Conservation (phyloP, 2,113 vertebrate species). For the Sinocyclocheilus rhinocerous region DNA sequence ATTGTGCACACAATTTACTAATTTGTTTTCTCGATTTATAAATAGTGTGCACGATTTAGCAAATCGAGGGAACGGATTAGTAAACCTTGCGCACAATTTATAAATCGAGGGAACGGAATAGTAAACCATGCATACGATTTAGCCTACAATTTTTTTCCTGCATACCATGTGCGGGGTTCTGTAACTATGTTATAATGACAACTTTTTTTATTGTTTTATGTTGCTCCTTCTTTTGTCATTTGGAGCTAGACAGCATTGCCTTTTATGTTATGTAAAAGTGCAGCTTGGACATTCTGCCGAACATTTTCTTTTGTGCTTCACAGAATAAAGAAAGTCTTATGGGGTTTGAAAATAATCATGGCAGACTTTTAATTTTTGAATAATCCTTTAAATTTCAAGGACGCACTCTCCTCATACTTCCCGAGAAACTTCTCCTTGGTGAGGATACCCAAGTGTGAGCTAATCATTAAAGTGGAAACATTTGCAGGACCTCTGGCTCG, state of each 20-base stretch:
- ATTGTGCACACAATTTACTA: too few species aligned
- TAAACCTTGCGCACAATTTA: too few species aligned
- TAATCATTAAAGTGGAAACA: conserved; percentile 70
- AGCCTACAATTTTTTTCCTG: too few species aligned
- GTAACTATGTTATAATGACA: not conserved
- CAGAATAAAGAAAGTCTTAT: not conserved
- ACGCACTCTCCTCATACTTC: not conserved
- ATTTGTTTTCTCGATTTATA: too few species aligned
- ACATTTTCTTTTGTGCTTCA: not conserved
- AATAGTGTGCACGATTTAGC: too few species aligned
- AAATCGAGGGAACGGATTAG: too few species aligned
- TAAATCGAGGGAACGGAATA: too few species aligned
- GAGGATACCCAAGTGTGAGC: conserved; percentile 33
- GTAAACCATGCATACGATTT: too few species aligned
- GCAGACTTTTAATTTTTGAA: not conserved
- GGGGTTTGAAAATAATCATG: not conserved
- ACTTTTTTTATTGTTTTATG: not conserved
- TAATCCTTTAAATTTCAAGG: conserved; percentile 31
- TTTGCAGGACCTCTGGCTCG: conserved; percentile 58
- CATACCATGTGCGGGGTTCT: too few species aligned
- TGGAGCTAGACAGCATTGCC: not conserved
- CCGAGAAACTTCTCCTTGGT: conserved; percentile 10
- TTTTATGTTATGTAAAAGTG: not conserved
- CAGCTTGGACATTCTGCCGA: not conserved
- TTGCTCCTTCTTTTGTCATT: not conserved